Evolutionary conservation across 1,140 invertebrate genomes (phyloP).

Genomic region (Caenorhabditis brenneri): DNA sequence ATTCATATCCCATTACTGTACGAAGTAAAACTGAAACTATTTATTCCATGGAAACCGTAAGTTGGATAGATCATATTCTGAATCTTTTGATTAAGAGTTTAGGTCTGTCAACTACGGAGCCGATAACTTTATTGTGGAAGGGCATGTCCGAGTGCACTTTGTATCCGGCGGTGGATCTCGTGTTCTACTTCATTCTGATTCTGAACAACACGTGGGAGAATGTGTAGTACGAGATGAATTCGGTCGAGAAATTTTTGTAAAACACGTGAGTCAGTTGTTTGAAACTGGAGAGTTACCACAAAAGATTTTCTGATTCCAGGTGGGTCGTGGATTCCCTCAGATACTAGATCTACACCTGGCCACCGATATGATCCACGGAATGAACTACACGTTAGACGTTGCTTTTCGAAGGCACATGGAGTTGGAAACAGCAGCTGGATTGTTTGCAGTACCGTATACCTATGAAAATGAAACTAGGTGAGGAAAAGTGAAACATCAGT

Average conservation of each 20-base stretch:
- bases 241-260: neutral
- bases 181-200: slow-evolving; percentile 1
- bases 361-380: slow-evolving; percentile 33
- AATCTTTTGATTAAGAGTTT: neutral
- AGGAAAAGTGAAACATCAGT: neutral
- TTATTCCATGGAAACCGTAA: slow-evolving; percentile 38
- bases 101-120: neutral
- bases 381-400: slow-evolving; percentile 45
- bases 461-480: slow-evolving; percentile 28
- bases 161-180: slow-evolving; percentile 11
- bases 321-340: neutral
- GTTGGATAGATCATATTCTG: neutral
- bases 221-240: slow-evolving; percentile 21
- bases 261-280: neutral
- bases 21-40: slow-evolving; percentile 42
- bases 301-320: neutral
- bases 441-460: neutral
- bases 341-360: slow-evolving; percentile 31
- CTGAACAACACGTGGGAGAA: slow-evolving; percentile 13
- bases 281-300: neutral
- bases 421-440: neutral
- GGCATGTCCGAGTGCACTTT: slow-evolving; percentile 6
- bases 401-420: neutral
- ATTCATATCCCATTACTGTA: slow-evolving; percentile 42
- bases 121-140: neutral